These are phyloP conservation scores for Caenorhabditis sp. DNA, from an alignment of 2,888 invertebrate species.

Conservation along the genomic window DNA sequence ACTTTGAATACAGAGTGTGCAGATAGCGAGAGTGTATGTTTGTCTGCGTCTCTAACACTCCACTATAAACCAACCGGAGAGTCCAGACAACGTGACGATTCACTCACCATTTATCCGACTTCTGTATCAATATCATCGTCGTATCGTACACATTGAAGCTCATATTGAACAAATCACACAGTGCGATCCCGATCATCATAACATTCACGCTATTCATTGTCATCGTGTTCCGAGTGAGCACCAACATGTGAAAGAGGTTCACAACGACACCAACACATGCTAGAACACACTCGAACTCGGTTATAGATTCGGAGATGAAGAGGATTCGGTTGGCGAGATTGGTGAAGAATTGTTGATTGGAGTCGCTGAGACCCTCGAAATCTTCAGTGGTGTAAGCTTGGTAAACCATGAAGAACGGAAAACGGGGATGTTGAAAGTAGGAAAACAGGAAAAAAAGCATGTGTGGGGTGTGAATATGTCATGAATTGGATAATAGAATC, in stretches of 20 bases:
- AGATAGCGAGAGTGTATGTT: too few relatives aligned
- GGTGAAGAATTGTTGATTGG: neutral
- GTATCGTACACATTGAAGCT: conserved; percentile 20
- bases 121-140: neutral
- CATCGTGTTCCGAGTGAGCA: neutral
- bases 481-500: neutral
- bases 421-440: neutral
- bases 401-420: neutral
- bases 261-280: conserved; percentile 6
- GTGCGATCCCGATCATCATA: conserved; percentile 18
- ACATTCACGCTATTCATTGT: conserved; percentile 13
- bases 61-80: too few relatives aligned
- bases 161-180: conserved; percentile 24
- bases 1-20: too few relatives aligned
- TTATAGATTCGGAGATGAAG: neutral
- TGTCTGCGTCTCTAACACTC: neutral
- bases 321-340: neutral
- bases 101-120: conserved; percentile 17
- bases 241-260: conserved; percentile 15
- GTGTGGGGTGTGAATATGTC: neutral
- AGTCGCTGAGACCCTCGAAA: conserved; percentile 2
- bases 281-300: conserved; percentile 11
- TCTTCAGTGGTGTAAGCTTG: neutral
- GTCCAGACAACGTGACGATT: neutral
- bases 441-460: neutral